These are phyloP conservation scores for Bolinopsis microptera DNA, from an alignment of 37 sponge, comb jelly and placozoan species.

Conservation along the genomic window DNA sequence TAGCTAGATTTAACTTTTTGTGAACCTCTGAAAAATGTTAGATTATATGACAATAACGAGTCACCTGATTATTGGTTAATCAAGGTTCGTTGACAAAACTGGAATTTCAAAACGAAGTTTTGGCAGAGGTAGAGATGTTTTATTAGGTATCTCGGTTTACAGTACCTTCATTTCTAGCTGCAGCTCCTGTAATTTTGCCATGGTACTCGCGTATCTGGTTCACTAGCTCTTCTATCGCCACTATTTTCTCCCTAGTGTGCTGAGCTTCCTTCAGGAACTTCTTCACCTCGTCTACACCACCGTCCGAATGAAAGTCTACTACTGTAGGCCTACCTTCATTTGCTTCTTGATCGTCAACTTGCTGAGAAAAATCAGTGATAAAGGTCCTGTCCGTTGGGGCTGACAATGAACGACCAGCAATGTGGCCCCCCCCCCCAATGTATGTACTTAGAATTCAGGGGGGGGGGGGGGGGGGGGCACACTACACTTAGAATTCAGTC, in stretches of 20 bases:
- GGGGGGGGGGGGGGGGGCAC: too few species aligned
- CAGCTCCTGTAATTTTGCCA: not conserved
- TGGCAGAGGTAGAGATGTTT: not conserved
- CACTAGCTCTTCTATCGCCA: conserved; percentile 1
- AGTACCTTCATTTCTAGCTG: conserved; percentile 42
- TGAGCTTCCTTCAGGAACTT: conserved; percentile 41
- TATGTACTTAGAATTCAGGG: too few species aligned
- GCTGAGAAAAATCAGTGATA: not conserved
- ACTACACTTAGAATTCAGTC: too few species aligned
- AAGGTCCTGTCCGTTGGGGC: too few species aligned
- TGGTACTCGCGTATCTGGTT: conserved; percentile 33
- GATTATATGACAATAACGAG: too few species aligned
- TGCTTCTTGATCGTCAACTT: conserved; percentile 45
- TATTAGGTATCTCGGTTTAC: not conserved
- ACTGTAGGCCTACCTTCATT: not conserved
- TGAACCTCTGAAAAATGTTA: conserved; percentile 20
- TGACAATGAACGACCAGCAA: too few species aligned
- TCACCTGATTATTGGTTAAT: too few species aligned
- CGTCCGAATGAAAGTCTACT: not conserved
- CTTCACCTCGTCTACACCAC: not conserved
- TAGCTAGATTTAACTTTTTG: conserved; percentile 22
- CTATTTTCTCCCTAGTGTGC: conserved; percentile 9
- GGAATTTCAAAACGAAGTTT: too few species aligned
- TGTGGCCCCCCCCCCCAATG: too few species aligned
- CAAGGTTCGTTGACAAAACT: too few species aligned